phyloP scores from a whole-genome alignment of 2,888 invertebrate species.

The Leucophenga maculata region DNA sequence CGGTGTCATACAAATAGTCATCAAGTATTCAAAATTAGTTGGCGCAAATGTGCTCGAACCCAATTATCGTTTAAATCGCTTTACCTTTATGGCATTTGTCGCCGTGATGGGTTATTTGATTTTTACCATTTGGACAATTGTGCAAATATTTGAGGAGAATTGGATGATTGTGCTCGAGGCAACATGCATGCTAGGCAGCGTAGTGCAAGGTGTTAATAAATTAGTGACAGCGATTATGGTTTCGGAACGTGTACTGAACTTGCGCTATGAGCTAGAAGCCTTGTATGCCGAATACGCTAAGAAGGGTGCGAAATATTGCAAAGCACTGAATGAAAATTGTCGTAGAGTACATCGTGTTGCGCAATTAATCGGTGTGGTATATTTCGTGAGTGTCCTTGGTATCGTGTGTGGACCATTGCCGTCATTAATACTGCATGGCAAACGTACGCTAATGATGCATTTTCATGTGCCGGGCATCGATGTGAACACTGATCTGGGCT shows the following conservation, averaged over 20 bases:
- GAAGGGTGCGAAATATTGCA: slow-evolving; percentile 33
- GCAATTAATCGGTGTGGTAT: slow-evolving; percentile 21
- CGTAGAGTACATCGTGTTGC: slow-evolving; percentile 26
- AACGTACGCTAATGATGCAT: slow-evolving; percentile 44
- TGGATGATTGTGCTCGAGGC: slow-evolving; percentile 47
- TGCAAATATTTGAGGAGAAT: slow-evolving; percentile 34
- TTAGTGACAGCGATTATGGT: slow-evolving; percentile 33
- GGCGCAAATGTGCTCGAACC: slow-evolving; percentile 22
- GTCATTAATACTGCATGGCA: slow-evolving; percentile 24
- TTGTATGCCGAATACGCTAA: slow-evolving; percentile 43
- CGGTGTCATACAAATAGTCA: not conserved
- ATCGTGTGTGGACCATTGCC: slow-evolving; percentile 33
- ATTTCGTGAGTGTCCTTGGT: slow-evolving; percentile 22
- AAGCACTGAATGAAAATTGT: slow-evolving; percentile 31
- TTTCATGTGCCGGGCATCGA: slow-evolving; percentile 51
- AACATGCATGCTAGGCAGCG: slow-evolving; percentile 47
- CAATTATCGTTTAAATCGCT: slow-evolving; percentile 41
- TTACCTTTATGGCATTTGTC: slow-evolving; percentile 15
- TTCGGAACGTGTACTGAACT: slow-evolving; percentile 17
- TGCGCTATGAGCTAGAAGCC: slow-evolving; percentile 26
- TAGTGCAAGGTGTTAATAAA: slow-evolving; percentile 46
- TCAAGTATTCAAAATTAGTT: not conserved
- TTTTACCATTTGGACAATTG: slow-evolving; percentile 41
- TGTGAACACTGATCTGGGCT: slow-evolving; percentile 41
- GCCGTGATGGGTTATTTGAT: slow-evolving; percentile 23